Base-by-base conservation (phyloP, 1,140 invertebrate genomes). In the Apocrypta bakeri region DNA sequence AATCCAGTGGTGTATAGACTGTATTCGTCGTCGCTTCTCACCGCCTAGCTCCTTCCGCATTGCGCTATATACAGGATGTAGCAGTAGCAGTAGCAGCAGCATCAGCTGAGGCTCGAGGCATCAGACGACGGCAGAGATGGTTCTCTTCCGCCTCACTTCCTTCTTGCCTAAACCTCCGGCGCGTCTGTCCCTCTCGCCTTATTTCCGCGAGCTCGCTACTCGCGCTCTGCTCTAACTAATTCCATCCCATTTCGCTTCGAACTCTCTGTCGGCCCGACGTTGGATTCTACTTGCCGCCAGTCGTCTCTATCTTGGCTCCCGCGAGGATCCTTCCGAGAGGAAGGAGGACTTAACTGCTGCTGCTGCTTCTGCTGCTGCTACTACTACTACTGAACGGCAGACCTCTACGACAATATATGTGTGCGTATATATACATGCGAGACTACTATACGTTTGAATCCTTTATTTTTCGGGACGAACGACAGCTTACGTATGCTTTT, bases 81-180 rank as follows among this genome's bases (percentile, higher is more conserved):
- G 33, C 3, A 37, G 33, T 2, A 9, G 33, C 33, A 37, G n/a
- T n/a, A n/a, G n/a, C n/a, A n/a, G n/a, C n/a, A n/a, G n/a, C n/a
- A n/a, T n/a, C n/a, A n/a, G 66, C 27, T n/a, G 76, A n/a, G 63
- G 24, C 24, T 37, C 63, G 24, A 14, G n/a, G n/a, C 25, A n/a
- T n/a, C 1, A 3, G 37, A 40, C n/a, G 14, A 27, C 42, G 48
- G 27, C 21, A 17, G 61, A 27, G 33, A 11, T 17, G 25, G 63
- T 37, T 56, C 63, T 48, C 72, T 75, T 75, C 72, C 79, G 63
- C 40, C 24, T 61, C 24, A 27, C 80, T 64, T 76, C 80, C 80
- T 76, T 31, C 63, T 61, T 61, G 24, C 71, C 33, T 66, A 75
- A 74, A 37, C 71, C 69, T 42, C 56, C 7, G 21, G n/a, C n/a